Evolutionary conservation across 2,888 invertebrate species (phyloP), one percentile per base, ranked within the genome.

Genomic region (Abscondita cerata): DNA sequence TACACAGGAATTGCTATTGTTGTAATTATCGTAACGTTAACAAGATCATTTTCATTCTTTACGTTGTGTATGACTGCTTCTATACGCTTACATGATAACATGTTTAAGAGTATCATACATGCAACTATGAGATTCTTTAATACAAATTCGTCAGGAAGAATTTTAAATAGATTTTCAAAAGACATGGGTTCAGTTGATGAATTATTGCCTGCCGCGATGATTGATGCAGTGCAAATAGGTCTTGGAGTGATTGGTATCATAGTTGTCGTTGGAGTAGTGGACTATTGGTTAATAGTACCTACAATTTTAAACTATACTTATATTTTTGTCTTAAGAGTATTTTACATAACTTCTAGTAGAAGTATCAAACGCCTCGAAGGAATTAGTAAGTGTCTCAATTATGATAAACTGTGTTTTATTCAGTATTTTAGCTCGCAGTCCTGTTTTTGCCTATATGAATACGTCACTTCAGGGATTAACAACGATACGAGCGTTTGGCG

Each of bases 391-490:
- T 41, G 18, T 2, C 13, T n/a, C n/a, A n/a, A n/a, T 34, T 33
- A 4, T 44, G 25, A 11, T 12, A 8, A 36, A 16, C 36, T 25
- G 11, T n/a, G n/a, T n/a, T n/a, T n/a, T n/a, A n/a, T n/a, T n/a
- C n/a, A n/a, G n/a, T n/a, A 5, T 56, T 79, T 44, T 82, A 94
- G 94, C 95, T 66, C 89, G 96, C 62, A 96, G 96, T 72, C 98
- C 98, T 0, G 93, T 98, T n/a, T 98, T 96, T 82, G 92, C 93
- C 1, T 96, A 97, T 76, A 82, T 98, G 72, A 93, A 90, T 75
- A 92, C 96, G 19, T 89, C 95, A 0, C 83, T 98, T 3, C 91
- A 93, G 77, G 98, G 98, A 0, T 83, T 98, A 64, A 88, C 94
- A 0, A 96, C 96, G 0, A 96, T 98, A 48, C 85, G 98, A 55